phyloP scores from a whole-genome alignment of 1,140 invertebrate species.

The Drosophila suzukii region DNA sequence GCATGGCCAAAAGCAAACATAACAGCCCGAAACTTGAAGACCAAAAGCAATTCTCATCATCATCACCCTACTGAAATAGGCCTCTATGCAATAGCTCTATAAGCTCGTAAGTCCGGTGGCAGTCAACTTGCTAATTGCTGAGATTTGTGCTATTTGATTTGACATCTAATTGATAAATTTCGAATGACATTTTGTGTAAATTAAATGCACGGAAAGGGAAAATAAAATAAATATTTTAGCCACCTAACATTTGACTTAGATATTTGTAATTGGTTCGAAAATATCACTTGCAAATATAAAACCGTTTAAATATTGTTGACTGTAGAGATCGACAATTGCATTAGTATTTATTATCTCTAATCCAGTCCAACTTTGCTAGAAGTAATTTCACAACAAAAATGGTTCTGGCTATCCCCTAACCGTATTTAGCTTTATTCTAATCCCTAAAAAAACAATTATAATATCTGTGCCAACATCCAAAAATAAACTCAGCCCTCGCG shows the following conservation, averaged over 20 bases:
- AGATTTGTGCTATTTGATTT: slow-evolving; percentile 49
- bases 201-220: slow-evolving; percentile 28
- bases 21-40: neutral
- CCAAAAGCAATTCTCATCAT: slow-evolving; percentile 20
- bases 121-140: slow-evolving; percentile 51
- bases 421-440: slow-evolving; percentile 1
- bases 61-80: slow-evolving; percentile 13
- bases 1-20: slow-evolving; percentile 28
- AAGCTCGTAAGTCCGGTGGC: neutral
- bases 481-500: slow-evolving; percentile 4
- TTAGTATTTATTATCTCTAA: no score
- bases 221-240: slow-evolving; percentile 16
- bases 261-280: slow-evolving; percentile 14
- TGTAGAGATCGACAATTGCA: neutral
- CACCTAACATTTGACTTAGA: slow-evolving; percentile 17
- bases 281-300: slow-evolving; percentile 8
- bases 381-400: neutral
- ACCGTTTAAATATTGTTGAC: neutral
- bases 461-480: slow-evolving; percentile 2
- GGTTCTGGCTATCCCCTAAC: neutral
- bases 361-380: no score
- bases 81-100: neutral
- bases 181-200: slow-evolving; percentile 35
- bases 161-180: slow-evolving; percentile 55
- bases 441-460: neutral